phyloP scores from a whole-genome alignment of 92 coral and sea anemone genomes.

The Zoanthus solanderi region DNA sequence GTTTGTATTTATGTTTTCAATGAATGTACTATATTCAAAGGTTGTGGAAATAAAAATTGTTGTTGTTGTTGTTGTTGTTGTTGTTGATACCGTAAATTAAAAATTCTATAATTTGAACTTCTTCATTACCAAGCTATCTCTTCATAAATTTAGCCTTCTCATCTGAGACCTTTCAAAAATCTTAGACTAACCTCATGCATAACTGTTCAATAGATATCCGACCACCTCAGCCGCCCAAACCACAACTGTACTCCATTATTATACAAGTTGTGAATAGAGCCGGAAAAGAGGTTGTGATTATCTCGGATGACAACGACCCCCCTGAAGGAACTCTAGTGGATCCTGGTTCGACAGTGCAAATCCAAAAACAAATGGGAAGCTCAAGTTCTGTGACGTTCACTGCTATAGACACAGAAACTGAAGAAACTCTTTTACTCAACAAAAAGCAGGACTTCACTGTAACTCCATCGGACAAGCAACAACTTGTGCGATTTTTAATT shows the following conservation, averaged over 20 bases:
- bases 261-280: constrained; percentile 83
- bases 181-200: not conserved
- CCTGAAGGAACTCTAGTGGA: constrained; percentile 72
- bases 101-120: too few species aligned
- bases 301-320: constrained; percentile 88
- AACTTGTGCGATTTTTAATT: constrained; percentile 40
- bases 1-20: too few species aligned
- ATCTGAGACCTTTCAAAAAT: too few species aligned
- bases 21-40: too few species aligned
- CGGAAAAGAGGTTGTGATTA: constrained; percentile 69
- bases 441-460: constrained; percentile 68
- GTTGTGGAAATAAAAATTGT: too few species aligned
- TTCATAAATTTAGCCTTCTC: too few species aligned
- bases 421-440: constrained; percentile 74
- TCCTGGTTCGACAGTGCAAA: constrained; percentile 64
- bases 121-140: too few species aligned
- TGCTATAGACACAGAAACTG: constrained; percentile 87
- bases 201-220: constrained; percentile 33
- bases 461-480: constrained; percentile 72
- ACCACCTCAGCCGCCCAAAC: constrained; percentile 47
- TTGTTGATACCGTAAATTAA: too few species aligned
- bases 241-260: constrained; percentile 64
- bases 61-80: too few species aligned
- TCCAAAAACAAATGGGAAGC: constrained; percentile 62
- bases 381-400: constrained; percentile 66